A percentile compares a stretch with the other conserved stretches of the same genome.
phyloP scores from a whole-genome alignment of 2,888 invertebrate species.

The Steinernema hermaphroditum region DNA sequence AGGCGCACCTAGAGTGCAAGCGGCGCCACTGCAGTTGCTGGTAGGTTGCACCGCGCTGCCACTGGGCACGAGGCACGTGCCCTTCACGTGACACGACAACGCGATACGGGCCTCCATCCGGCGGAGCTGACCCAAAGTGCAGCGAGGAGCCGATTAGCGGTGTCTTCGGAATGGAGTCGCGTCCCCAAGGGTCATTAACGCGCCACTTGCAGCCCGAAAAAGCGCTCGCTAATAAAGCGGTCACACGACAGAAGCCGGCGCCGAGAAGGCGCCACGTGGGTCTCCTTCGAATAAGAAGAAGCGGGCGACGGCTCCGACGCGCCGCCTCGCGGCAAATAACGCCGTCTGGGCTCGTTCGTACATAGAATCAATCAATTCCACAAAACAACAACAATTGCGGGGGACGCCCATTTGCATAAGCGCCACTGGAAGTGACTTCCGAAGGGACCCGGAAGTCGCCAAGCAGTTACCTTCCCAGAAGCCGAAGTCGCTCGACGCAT shows the following conservation, averaged over 20 bases:
- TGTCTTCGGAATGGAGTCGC: neutral
- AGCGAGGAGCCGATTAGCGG: slow-evolving; percentile 9
- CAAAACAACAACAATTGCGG: slow-evolving; percentile 14
- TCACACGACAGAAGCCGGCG: neutral
- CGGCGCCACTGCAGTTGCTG: neutral
- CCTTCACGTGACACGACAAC: neutral
- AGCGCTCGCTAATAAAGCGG: neutral
- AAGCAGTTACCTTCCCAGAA: no score
- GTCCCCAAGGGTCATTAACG: slow-evolving; percentile 3
- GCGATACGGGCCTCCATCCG: neutral
- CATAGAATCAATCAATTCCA: slow-evolving; percentile 15
- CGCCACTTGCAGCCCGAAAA: neutral
- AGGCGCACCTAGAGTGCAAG: slow-evolving; percentile 12
- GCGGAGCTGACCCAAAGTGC: neutral
- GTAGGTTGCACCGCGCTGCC: slow-evolving; percentile 1
- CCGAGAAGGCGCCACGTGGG: neutral
- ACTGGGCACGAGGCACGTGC: neutral
- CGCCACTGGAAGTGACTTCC: no score
- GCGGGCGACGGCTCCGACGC: neutral
- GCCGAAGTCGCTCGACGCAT: no score
- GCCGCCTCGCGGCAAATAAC: slow-evolving; percentile 13
- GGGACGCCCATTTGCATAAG: no score
- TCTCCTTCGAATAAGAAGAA: neutral
- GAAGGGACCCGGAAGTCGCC: no score
- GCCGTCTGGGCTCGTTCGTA: neutral